Evolutionary conservation across 2,797 vertebrate genomes (phyloP), one percentile per base, ranked within the genome.

Genomic region (Acanthurus tractus): DNA sequence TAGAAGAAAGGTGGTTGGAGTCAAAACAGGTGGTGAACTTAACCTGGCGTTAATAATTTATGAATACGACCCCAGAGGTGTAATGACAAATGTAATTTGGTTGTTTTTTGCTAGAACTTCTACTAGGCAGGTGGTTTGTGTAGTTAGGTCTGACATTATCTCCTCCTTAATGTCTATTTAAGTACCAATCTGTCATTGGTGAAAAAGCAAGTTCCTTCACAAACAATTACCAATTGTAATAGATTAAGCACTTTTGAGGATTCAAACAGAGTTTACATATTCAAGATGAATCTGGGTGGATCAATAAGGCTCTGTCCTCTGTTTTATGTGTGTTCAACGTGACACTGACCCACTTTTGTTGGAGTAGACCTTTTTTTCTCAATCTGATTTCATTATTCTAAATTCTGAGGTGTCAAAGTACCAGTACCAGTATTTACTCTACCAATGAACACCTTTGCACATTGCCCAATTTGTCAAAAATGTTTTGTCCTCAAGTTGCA

Each of bases 21-120:
- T 78, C 62, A 75, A 88, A 94, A 91, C 93, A 94, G 90, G 86
- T 93, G 93, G 83, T 86, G 67, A 89, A 89, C 87, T 91, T 90
- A 90, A 88, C 90, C 84, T 92, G 86, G 90, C 86, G 85, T 88
- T 90, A 88, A 93, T 92, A 82, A 93, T 94, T 94, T 92, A 94
- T 92, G 91, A 89, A 91, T 80, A 86, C 92, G 88, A 92, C 89
- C 87, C 78, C 76, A 83, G 81, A 86, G 79, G 85, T 84, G 79
- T 91, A 90, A 91, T 92, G 78, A 86, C 88, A 80, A 83, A 83
- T 77, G 86, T 88, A 93, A 93, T 89, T 77, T 82, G 69, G 66
- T 65, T 82, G 77, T 88, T 75, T 38, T 65, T 58, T 36, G 79
- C 88, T 86, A 86, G 58, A 88, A 88, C 63, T 72, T 40, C 62